Conservation (phyloP, 2,113 vertebrate species). For the Corythornis vintsioides region DNA sequence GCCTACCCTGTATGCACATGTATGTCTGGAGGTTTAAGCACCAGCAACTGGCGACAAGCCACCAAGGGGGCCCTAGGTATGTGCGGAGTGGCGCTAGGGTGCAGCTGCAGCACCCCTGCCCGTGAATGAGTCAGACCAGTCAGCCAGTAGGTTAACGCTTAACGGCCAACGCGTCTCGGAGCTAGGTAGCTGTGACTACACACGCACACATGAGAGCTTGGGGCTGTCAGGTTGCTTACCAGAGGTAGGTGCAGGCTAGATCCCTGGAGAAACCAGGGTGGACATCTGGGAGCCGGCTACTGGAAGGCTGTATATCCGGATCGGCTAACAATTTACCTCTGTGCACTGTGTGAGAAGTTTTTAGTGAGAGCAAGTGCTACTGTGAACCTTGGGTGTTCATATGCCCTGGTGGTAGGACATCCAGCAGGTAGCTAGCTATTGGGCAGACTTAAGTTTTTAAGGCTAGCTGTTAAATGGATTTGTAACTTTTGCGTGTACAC, state of each 20-base stretch:
- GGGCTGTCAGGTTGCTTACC: neutral
- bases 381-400: rapidly evolving
- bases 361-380: neutral
- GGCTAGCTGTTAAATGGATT: neutral
- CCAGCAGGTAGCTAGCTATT: neutral
- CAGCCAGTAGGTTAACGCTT: neutral
- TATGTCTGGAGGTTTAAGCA: neutral
- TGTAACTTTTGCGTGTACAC: rapidly evolving
- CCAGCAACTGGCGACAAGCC: neutral
- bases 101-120: neutral
- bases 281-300: no score
- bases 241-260: neutral
- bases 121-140: rapidly evolving
- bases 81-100: neutral
- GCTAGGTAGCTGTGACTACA: neutral
- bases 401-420: neutral
- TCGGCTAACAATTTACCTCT: neutral
- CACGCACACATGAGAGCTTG: rapidly evolving
- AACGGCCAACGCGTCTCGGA: neutral
- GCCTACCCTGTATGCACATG: rapidly evolving
- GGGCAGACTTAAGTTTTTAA: neutral
- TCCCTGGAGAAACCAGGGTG: neutral
- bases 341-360: neutral
- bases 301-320: rapidly evolving
- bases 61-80: neutral